A percentile compares a stretch with the other conserved stretches of the same genome.
These are phyloP conservation scores for Cheilosia variabilis DNA, from an alignment of 2,888 invertebrate genomes.

Conservation along the genomic window DNA sequence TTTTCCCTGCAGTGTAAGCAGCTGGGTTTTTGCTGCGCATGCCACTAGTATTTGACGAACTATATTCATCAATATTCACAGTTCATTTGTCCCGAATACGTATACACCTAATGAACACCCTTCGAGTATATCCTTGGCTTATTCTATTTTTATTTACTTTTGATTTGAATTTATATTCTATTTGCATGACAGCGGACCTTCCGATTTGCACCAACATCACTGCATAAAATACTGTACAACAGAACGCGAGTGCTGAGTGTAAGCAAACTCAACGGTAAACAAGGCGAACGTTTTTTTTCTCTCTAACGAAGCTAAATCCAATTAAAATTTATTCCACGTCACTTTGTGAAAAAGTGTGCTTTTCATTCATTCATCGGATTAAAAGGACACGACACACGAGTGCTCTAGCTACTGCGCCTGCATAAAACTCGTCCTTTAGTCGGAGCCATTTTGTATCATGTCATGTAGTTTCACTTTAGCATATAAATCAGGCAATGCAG, in stretches of 20 bases:
- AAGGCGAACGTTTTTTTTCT: constrained; percentile 31
- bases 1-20: no score
- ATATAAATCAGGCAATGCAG: constrained; percentile 62
- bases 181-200: not conserved
- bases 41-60: no score
- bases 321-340: constrained; percentile 67
- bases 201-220: not conserved
- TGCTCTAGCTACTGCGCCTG: constrained; percentile 32
- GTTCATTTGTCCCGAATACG: not conserved
- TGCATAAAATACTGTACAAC: not conserved
- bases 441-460: constrained; percentile 60
- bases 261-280: constrained; percentile 18
- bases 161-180: no score
- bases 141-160: not conserved
- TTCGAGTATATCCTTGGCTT: not conserved
- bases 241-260: not conserved
- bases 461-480: constrained; percentile 58
- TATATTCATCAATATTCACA: not conserved
- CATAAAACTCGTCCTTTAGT: constrained; percentile 67
- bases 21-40: no score
- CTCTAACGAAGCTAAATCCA: constrained; percentile 64
- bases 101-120: no score
- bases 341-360: constrained; percentile 54
- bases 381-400: constrained; percentile 47
- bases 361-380: constrained; percentile 66